phyloP scores from a whole-genome alignment of 2,797 vertebrate genomes.

The Chanos chanos region DNA sequence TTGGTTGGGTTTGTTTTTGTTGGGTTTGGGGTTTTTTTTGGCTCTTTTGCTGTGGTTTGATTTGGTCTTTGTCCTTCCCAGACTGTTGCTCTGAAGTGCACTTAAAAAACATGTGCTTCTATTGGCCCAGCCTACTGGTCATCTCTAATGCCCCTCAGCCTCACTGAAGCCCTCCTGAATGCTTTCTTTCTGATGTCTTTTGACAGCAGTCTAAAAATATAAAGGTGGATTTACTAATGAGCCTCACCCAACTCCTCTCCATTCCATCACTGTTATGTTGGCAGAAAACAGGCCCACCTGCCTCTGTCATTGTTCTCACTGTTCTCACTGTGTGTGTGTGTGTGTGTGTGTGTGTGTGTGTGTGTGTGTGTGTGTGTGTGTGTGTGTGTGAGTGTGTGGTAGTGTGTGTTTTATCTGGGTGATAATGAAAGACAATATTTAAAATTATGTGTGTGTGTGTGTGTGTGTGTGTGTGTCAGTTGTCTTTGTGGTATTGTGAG shows the following conservation, averaged over 20 bases:
- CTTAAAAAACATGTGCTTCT: no score
- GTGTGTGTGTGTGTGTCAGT: conserved; percentile 11
- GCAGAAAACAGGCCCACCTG: conserved; percentile 12
- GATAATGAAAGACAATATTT: not conserved
- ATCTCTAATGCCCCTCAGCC: no score
- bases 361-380: conserved; percentile 6
- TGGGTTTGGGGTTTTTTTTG: no score
- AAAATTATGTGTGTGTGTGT: conserved; percentile 8
- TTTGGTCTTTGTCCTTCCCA: no score
- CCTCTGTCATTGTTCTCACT: conserved; percentile 6
- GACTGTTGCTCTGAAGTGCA: no score
- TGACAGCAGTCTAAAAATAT: conserved; percentile 65
- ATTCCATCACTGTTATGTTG: conserved; percentile 43
- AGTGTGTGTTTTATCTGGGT: not conserved
- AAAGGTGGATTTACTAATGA: conserved; percentile 37
- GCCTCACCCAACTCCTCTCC: conserved; percentile 4
- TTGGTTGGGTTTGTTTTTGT: no score
- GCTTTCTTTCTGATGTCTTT: no score
- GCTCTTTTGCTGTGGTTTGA: no score
- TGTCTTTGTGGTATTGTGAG: conserved; percentile 35
- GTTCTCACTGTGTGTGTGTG: no score
- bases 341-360: conserved; percentile 12
- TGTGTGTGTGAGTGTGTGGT: conserved; percentile 11
- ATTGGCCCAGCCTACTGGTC: no score
- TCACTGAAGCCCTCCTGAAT: no score